Evolutionary conservation across 2,888 invertebrate genomes (phyloP).

Genomic region (Ennomos fuscantarius): DNA sequence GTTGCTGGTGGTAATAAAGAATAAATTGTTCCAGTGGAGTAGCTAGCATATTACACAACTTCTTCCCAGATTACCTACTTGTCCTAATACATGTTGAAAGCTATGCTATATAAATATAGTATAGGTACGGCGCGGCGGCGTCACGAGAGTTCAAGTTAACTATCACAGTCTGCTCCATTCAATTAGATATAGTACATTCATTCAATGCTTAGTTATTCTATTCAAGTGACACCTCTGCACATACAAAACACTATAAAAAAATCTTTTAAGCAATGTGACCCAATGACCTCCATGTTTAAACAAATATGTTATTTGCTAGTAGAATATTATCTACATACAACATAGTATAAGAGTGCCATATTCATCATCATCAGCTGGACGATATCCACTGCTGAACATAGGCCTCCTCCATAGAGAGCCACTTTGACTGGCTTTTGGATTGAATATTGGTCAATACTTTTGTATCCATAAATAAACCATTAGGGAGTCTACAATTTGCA

Average conservation of each 20-base stretch:
- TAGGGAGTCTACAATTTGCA: no score
- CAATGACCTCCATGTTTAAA: slow-evolving; percentile 44
- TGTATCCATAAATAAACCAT: no score
- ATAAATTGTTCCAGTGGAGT: slow-evolving; percentile 30
- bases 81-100: no score
- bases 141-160: slow-evolving; percentile 26
- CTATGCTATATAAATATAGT: slow-evolving; percentile 18
- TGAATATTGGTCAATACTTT: no score
- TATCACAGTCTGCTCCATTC: neutral
- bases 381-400: no score
- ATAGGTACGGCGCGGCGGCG: slow-evolving; percentile 6
- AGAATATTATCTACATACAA: neutral
- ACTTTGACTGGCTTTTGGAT: no score
- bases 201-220: neutral
- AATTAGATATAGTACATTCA: neutral
- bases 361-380: no score
- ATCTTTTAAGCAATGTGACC: slow-evolving; percentile 35
- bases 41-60: slow-evolving; percentile 63
- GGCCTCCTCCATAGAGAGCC: no score
- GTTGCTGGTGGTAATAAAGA: neutral
- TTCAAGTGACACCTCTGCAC: neutral
- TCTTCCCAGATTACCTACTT: slow-evolving; percentile 45
- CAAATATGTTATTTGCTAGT: slow-evolving; percentile 11
- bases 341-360: no score
- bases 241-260: neutral